Base-by-base conservation (phyloP, 2,888 invertebrate genomes). In the Chrysopilus asiliformis region DNA sequence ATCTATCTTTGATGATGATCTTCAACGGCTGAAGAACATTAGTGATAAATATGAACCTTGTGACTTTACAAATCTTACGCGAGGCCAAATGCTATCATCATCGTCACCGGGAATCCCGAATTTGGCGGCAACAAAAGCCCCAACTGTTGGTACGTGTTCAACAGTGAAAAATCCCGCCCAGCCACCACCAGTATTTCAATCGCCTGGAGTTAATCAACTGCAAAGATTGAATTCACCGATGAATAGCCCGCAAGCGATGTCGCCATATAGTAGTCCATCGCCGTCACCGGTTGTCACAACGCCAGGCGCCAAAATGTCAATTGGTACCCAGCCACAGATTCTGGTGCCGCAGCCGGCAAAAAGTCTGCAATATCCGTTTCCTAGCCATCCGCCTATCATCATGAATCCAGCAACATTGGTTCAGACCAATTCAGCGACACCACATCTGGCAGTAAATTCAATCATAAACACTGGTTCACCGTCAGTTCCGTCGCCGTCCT, bases 1-100 rank as follows among this genome's bases (percentile, higher is more conserved):
- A 44, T 91, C 90, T 34, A 87, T 95, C 36, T 94, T 95, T 62
- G 95, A 95, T 58, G 94, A 94, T 60, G 95, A 95, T 59, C 77
- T 84, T 26, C 90, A 93, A 62, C 71, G 95, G 22, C 68, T 95
- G 40, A 91, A 91, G 60, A 86, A 85, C 52, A 79, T 84, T 39
- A 72, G 79, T 56, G 78, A 90, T 61, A 76, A 86, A 65, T 77
- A 87, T 66, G 75, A 90, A 66, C 76, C 70, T 42, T 69, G 61
- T 60, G 48, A 50, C 26, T 42, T 46, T 29, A 40, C 47, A 6
- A 51, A 50, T 39, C 18, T 49, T 17, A 24, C 41, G 8, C 34
- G 43, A 14, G 28, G 30, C 13, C 33, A 39, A 3, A n/a, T 41
- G 24, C 32, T 43, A 16, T 22, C 28, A 36, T 42, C 42, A 24